Conservation (phyloP, 1,140 invertebrate species). For the Colletes latitarsis region DNA sequence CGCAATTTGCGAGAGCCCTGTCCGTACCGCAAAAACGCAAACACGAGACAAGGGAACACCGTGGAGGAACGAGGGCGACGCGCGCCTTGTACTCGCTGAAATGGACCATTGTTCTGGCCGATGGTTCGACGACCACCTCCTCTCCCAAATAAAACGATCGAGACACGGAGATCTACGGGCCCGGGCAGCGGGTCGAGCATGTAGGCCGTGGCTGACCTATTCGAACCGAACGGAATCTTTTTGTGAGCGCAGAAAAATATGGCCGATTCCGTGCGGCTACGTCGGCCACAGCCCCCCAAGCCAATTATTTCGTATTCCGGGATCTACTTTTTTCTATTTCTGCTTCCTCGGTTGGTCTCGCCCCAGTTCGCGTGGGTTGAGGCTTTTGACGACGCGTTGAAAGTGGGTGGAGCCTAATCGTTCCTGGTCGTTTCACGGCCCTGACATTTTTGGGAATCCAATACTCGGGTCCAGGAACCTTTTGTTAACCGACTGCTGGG, state of each 20-base stretch:
- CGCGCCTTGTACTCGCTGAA: conserved; percentile 57
- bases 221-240: conserved; percentile 41
- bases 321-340: not conserved
- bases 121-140: conserved; percentile 69
- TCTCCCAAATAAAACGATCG: conserved; percentile 67
- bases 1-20: conserved; percentile 54
- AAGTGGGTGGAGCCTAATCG: not conserved
- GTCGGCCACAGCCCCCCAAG: conserved; percentile 7
- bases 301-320: conserved; percentile 23
- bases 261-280: not conserved
- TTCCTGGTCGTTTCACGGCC: not conserved
- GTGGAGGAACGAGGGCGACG: conserved; percentile 42
- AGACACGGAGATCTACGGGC: conserved; percentile 59
- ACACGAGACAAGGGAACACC: conserved; percentile 39
- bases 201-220: conserved; percentile 50
- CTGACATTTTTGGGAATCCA: not conserved
- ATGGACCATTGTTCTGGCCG: conserved; percentile 73
- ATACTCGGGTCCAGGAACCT: not conserved
- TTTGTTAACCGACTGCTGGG: not conserved
- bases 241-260: conserved; percentile 23
- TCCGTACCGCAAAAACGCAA: conserved; percentile 46
- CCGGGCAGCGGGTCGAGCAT: conserved; percentile 48
- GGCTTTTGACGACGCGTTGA: not conserved
- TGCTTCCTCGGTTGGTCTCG: not conserved
- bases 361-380: not conserved